Percentiles rank a stretch among this genome's conserved stretches.
phyloP scores from a whole-genome alignment of 1,140 invertebrate genomes.

The Papilio dardanus region DNA sequence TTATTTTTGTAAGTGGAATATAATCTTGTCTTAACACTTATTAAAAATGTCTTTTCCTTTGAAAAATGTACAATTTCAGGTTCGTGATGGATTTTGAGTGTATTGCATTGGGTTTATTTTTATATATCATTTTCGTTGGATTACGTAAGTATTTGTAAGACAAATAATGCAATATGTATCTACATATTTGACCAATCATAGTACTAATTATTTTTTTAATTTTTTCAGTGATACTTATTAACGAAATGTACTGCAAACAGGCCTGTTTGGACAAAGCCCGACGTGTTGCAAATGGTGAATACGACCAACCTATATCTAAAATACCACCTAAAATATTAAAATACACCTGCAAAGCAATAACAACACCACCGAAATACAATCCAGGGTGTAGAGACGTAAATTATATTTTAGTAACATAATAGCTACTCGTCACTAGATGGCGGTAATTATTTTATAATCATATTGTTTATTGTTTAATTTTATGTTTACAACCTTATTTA shows the following conservation, averaged over 20 bases:
- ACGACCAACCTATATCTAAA: constrained; percentile 39
- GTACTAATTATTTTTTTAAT: constrained; percentile 30
- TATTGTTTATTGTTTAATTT: not conserved
- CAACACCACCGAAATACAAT: constrained; percentile 33
- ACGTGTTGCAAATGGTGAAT: constrained; percentile 39
- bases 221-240: constrained; percentile 65
- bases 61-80: constrained; percentile 15
- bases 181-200: too few species aligned
- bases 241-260: constrained; percentile 67
- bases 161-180: too few species aligned
- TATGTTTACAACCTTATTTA: not conserved
- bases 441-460: constrained; percentile 20
- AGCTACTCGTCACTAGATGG: constrained; percentile 40
- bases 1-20: too few species aligned
- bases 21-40: too few species aligned
- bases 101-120: constrained; percentile 53
- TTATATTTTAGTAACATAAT: constrained; percentile 37
- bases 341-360: constrained; percentile 36
- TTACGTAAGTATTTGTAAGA: constrained; percentile 57
- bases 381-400: constrained; percentile 38
- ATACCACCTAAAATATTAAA: constrained; percentile 29
- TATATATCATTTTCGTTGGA: constrained; percentile 58
- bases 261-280: constrained; percentile 58
- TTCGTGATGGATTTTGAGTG: constrained; percentile 50
- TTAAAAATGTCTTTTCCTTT: not conserved